A percentile compares a stretch with the other conserved stretches of the same genome.
Evolutionary conservation across 2,888 invertebrate genomes (phyloP).

Genomic region (Pocota personata): DNA sequence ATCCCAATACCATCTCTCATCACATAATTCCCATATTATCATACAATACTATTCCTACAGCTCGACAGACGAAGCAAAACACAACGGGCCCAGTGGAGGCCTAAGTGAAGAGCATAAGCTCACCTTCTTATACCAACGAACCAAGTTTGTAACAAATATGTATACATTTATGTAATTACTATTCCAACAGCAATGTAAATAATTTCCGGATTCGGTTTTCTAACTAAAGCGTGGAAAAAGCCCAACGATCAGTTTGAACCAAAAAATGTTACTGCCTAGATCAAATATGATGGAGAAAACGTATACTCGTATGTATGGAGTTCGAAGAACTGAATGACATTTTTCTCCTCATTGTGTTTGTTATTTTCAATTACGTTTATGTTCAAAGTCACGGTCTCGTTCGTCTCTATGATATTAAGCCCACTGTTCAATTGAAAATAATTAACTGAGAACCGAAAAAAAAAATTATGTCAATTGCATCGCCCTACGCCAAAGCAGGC

Average conservation of each 20-base stretch:
- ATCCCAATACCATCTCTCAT: too few species aligned
- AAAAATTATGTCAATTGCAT: constrained; percentile 40
- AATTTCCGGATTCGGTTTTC: too few species aligned
- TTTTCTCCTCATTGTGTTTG: background rate
- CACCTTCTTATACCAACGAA: too few species aligned
- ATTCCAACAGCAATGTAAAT: too few species aligned
- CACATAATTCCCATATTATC: too few species aligned
- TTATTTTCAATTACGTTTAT: constrained; percentile 42
- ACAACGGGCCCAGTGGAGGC: too few species aligned
- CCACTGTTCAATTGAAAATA: constrained; percentile 66
- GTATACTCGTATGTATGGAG: background rate
- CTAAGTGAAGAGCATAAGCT: too few species aligned
- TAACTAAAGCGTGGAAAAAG: background rate
- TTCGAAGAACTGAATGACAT: background rate
- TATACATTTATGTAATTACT: too few species aligned
- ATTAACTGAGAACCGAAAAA: constrained; percentile 67
- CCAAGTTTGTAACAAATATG: too few species aligned
- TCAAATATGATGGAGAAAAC: background rate
- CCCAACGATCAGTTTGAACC: background rate
- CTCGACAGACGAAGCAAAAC: too few species aligned
- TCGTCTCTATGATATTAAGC: constrained; percentile 30
- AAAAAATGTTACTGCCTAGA: background rate
- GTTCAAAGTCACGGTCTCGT: constrained; percentile 55
- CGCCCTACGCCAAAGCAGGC: constrained; percentile 28
- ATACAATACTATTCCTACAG: too few species aligned